Evolutionary conservation across 2,888 invertebrate species (phyloP).

Genomic region (Pyralis farinalis): DNA sequence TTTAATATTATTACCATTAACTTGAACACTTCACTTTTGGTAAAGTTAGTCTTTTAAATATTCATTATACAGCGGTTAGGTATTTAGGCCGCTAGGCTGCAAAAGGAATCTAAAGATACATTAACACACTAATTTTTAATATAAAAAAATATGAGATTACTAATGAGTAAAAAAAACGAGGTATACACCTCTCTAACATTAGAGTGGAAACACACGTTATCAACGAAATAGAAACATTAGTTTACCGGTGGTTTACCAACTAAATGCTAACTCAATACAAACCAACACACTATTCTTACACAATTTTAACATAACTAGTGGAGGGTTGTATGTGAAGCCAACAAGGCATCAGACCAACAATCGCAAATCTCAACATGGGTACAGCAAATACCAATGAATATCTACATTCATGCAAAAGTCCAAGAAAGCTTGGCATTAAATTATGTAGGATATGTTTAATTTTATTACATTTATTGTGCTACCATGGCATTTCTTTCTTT

Average conservation of each 20-base stretch:
- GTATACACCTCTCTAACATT: constrained; percentile 13
- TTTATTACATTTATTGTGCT: too few species aligned
- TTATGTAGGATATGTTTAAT: too few species aligned
- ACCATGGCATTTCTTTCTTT: too few species aligned
- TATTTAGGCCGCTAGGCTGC: constrained; percentile 30
- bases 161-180: constrained; percentile 38
- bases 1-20: constrained; percentile 23
- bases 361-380: not conserved
- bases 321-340: not conserved
- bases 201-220: constrained; percentile 23
- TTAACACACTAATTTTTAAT: constrained; percentile 24
- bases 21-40: constrained; percentile 62
- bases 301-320: constrained; percentile 7
- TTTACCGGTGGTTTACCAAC: constrained; percentile 22
- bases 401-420: too few species aligned
- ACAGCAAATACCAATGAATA: constrained; percentile 1
- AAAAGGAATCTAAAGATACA: constrained; percentile 23
- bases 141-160: constrained; percentile 61
- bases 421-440: too few species aligned
- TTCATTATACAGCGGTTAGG: constrained; percentile 15
- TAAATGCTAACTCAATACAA: constrained; percentile 25
- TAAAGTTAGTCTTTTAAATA: constrained; percentile 29
- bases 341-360: not conserved
- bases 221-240: constrained; percentile 22
- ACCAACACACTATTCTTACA: constrained; percentile 10